Evolutionary conservation across 2,113 vertebrate species (phyloP).

Genomic region (Hypomesus transpacificus): DNA sequence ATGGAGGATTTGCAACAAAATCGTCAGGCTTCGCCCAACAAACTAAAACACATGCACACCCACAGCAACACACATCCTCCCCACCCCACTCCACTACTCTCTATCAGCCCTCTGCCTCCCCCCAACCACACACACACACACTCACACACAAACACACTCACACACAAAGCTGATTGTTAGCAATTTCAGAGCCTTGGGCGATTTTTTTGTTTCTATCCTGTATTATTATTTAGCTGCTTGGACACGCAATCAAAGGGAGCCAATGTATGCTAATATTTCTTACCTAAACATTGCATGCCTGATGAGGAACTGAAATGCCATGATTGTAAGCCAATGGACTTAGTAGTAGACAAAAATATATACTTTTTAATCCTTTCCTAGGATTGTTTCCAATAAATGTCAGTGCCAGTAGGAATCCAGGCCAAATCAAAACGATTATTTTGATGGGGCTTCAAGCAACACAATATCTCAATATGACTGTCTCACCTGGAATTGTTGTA

Average conservation of each 20-base stretch:
- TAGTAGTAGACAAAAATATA: conserved; percentile 48
- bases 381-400: conserved; percentile 63
- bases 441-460: conserved; percentile 65
- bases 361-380: conserved; percentile 48
- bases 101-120: too few species aligned
- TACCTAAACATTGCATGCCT: conserved; percentile 29
- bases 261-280: conserved; percentile 60
- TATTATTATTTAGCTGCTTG: conserved; percentile 66
- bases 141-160: conserved; percentile 55
- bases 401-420: conserved; percentile 56
- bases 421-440: conserved; percentile 71
- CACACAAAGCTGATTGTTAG: conserved; percentile 69
- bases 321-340: conserved; percentile 52
- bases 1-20: conserved; percentile 31
- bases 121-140: background rate
- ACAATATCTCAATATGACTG: conserved; percentile 59
- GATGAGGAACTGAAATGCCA: conserved; percentile 43
- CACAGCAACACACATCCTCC: too few species aligned
- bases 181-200: conserved; percentile 62
- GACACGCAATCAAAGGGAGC: conserved; percentile 66
- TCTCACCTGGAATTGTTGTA: conserved; percentile 56
- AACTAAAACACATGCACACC: background rate
- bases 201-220: conserved; percentile 54
- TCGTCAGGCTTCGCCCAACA: conserved; percentile 8
- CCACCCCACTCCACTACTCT: too few species aligned